Conservation (phyloP, 2,113 vertebrate genomes). For the Pica pica region DNA sequence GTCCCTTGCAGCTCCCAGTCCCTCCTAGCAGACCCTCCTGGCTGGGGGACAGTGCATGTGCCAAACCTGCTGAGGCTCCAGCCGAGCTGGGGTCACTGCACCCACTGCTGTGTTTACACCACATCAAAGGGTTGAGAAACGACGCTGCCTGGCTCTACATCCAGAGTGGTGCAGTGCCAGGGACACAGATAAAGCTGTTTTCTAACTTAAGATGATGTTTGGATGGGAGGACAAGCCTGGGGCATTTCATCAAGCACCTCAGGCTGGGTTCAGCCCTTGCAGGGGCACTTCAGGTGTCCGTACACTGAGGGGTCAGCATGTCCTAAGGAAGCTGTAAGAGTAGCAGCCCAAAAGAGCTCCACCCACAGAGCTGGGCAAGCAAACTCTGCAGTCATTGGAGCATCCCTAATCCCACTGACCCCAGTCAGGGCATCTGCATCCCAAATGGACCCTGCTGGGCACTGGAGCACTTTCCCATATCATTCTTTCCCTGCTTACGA, state of each 20-base stretch:
- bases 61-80: accelerated
- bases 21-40: neutral
- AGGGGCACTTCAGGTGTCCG: neutral
- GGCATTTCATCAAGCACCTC: neutral
- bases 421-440: neutral
- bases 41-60: accelerated
- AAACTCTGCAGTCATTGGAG: neutral
- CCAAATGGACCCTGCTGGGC: neutral
- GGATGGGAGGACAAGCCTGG: neutral
- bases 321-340: neutral
- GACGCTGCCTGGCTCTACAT: neutral
- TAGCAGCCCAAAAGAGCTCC: accelerated
- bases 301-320: accelerated
- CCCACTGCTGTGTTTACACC: neutral
- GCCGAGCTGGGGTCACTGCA: neutral
- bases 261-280: neutral
- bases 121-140: neutral
- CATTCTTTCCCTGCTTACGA: neutral
- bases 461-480: neutral
- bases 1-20: neutral
- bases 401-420: neutral
- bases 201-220: neutral
- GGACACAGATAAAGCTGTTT: neutral
- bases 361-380: neutral
- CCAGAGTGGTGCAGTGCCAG: neutral